These are phyloP conservation scores for Pantherophis vulpinus DNA, from an alignment of 2,797 vertebrate genomes.

Conservation along the genomic window DNA sequence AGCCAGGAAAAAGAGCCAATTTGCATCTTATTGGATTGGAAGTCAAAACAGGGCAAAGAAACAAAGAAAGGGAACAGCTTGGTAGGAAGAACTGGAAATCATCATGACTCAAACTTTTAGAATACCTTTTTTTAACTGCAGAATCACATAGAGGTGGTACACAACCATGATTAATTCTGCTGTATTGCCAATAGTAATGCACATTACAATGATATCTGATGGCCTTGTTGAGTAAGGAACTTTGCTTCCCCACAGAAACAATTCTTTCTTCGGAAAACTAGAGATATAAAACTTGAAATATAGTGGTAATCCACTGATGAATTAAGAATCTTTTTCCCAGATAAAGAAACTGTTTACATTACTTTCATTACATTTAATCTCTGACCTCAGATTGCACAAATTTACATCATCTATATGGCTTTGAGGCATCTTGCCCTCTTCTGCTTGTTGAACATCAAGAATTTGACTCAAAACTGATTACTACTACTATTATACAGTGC, in stretches of 20 bases:
- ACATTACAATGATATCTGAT: background rate
- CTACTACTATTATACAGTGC: background rate
- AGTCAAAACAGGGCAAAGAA: background rate
- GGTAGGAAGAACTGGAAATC: background rate
- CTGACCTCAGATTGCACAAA: background rate
- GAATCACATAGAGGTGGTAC: background rate
- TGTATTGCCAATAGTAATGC: background rate
- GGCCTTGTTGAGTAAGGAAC: background rate
- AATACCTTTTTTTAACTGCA: background rate
- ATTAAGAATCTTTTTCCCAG: background rate
- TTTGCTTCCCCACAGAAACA: background rate
- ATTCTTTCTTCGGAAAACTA: background rate
- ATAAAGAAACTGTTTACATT: background rate
- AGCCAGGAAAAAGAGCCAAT: slow-evolving; percentile 17
- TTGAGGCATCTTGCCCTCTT: background rate
- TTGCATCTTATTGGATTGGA: background rate
- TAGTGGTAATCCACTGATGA: background rate
- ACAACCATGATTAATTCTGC: background rate
- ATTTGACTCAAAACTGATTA: background rate
- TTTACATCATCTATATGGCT: background rate
- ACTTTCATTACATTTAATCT: background rate
- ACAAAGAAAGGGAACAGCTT: background rate
- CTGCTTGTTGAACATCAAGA: background rate
- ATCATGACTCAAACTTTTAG: background rate
- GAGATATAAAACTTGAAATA: background rate